Conservation (phyloP, 2,888 invertebrate species). For the Malthinus flaveolus region DNA sequence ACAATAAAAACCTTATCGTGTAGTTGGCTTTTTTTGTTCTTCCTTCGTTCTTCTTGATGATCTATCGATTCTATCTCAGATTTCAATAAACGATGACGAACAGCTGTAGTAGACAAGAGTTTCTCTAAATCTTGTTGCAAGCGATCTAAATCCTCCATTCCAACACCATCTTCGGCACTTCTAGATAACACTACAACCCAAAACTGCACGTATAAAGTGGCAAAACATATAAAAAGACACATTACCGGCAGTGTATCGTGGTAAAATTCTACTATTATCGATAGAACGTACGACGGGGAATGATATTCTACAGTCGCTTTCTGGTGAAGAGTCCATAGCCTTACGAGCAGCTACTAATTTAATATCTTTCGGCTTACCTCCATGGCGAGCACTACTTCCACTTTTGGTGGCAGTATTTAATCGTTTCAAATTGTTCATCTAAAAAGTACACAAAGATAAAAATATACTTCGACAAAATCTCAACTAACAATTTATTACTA, state of each 20-base stretch:
- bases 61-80: conserved; percentile 74
- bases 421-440: conserved; percentile 19
- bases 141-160: conserved; percentile 86
- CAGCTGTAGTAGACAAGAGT: conserved; percentile 79
- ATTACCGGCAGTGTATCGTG: conserved; percentile 64
- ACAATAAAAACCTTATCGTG: conserved; percentile 43
- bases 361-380: conserved; percentile 56
- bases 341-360: conserved; percentile 59
- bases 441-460: neutral
- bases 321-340: conserved; percentile 56
- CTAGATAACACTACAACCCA: conserved; percentile 61
- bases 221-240: conserved; percentile 9
- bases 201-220: neutral
- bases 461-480: neutral
- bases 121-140: conserved; percentile 87
- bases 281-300: conserved; percentile 69
- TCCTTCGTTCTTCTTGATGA: conserved; percentile 59
- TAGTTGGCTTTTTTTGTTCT: conserved; percentile 55
- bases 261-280: conserved; percentile 69
- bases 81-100: conserved; percentile 77
- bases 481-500: neutral
- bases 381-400: conserved; percentile 55
- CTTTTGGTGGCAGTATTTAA: conserved; percentile 45
- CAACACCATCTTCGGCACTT: conserved; percentile 74
- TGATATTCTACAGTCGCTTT: conserved; percentile 54